Evolutionary conservation across 2,888 invertebrate species (phyloP), one percentile per base, ranked within the genome.

Genomic region (Volucella inanis): DNA sequence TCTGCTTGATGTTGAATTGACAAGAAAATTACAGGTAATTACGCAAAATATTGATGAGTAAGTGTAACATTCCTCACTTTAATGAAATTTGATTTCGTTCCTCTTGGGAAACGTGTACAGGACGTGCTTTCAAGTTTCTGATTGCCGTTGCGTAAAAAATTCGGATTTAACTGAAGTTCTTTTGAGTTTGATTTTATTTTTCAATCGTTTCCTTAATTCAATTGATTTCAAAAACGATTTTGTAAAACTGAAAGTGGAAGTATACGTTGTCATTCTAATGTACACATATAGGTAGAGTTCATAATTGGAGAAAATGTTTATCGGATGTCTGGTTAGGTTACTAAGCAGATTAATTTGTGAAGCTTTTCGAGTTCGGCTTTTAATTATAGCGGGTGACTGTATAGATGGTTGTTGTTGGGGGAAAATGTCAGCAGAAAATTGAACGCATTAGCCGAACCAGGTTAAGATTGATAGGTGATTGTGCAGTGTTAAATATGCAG

Each of bases 121-220:
- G 70, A 78, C 77, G 77, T 78, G 77, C 70, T 77, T 77, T 77
- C 62, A 39, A 50, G 52, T 15, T 61, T 61, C 31, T 15, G 31
- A 38, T 68, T 15, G 31, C 38, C 38, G 62, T 64, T 52, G 68
- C 68, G 70, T 70, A 47, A 54, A 77, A 59, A 70, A 70, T 77
- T 78, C 77, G 57, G 77, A 62, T 78, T 55, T 78, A 78, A 78
- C 77, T 64, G 77, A 64, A 78, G 62, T 70, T 72, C 22, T 39
- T 57, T 10, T 3, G 18, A 18, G 41, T 38, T 54, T 62, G 43
- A 18, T 61, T 50, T 61, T 67, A 31, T 14, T 57, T 6, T 14
- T 15, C 15, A 14, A 31, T 10, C n/a, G 45, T 43, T 31, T 54
- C 31, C 9, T 2, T 49, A 18, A 6, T 38, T 76, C 41, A 39